Conservation (phyloP, 2,113 vertebrate species). For the Prietella phreatophila region DNA sequence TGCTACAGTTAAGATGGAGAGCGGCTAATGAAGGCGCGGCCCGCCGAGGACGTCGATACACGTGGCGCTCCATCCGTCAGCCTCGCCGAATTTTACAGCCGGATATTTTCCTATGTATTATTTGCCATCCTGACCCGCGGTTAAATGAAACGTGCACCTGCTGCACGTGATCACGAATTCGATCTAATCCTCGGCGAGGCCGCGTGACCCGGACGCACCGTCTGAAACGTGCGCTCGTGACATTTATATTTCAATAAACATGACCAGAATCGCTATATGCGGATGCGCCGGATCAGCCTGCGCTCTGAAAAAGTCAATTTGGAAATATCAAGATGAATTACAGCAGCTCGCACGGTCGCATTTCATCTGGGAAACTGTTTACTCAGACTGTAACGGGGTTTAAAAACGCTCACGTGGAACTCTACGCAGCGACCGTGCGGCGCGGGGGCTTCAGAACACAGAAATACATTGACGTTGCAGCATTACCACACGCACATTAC, state of each 20-base stretch:
- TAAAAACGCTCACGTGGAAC: not conserved
- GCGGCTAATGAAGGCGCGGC: constrained; percentile 11
- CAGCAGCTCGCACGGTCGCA: not conserved
- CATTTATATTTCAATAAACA: constrained; percentile 30
- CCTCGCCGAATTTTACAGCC: not conserved
- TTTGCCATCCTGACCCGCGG: not conserved
- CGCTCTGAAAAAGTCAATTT: constrained; percentile 22
- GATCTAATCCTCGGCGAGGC: constrained; percentile 10
- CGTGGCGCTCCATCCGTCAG: not conserved
- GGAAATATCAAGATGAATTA: constrained; percentile 32
- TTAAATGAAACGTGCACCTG: constrained; percentile 12
- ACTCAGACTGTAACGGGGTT: not conserved
- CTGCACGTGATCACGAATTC: not conserved
- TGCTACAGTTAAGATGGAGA: constrained; percentile 30
- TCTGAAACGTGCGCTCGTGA: constrained; percentile 2
- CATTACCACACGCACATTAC: not conserved
- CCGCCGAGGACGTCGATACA: not conserved
- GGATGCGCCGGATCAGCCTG: constrained; percentile 1
- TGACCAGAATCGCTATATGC: not conserved
- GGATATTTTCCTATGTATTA: constrained; percentile 1
- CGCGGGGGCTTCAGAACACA: no score
- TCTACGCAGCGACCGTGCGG: not conserved
- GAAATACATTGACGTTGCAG: not conserved
- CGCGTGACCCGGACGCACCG: not conserved
- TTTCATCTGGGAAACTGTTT: not conserved